A percentile compares a stretch with the other conserved stretches of the same genome.
phyloP scores from a whole-genome alignment of 2,888 invertebrate species.

The Meganola albula region DNA sequence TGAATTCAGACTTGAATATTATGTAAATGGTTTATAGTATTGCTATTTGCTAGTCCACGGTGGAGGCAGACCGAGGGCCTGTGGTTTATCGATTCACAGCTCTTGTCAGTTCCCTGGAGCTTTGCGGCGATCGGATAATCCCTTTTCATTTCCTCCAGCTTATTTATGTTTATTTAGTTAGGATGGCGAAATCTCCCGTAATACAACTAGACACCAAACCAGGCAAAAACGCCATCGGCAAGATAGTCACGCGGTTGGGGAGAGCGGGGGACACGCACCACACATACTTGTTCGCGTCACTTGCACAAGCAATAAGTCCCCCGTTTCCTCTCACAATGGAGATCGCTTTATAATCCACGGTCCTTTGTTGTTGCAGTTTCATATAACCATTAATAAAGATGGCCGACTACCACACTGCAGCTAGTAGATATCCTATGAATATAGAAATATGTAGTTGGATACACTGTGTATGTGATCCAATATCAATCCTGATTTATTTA shows the following conservation, averaged over 20 bases:
- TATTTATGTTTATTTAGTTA: slow-evolving; percentile 43
- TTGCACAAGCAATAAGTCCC: slow-evolving; percentile 28
- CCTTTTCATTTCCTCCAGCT: slow-evolving; percentile 45
- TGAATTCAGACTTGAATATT: too few species aligned
- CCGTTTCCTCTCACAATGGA: slow-evolving; percentile 29
- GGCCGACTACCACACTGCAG: too few species aligned
- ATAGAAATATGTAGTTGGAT: too few species aligned
- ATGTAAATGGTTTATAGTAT: too few species aligned
- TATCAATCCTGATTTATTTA: too few species aligned
- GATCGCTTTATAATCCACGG: slow-evolving; percentile 23
- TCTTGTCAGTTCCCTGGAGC: slow-evolving; percentile 19
- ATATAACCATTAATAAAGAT: too few species aligned
- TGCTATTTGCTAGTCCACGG: too few species aligned
- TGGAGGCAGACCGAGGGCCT: not conserved
- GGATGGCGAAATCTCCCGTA: slow-evolving; percentile 32
- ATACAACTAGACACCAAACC: slow-evolving; percentile 2
- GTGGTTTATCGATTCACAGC: slow-evolving; percentile 12
- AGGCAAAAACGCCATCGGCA: not conserved
- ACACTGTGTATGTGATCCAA: too few species aligned
- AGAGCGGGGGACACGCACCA: slow-evolving; percentile 11
- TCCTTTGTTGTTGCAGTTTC: slow-evolving; percentile 28
- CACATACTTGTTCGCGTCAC: slow-evolving; percentile 18
- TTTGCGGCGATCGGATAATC: slow-evolving; percentile 39
- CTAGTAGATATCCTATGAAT: too few species aligned
- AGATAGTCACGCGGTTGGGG: slow-evolving; percentile 4